Evolutionary conservation across 2,888 invertebrate species (phyloP).

Genomic region (Nephrotoma appendiculata): DNA sequence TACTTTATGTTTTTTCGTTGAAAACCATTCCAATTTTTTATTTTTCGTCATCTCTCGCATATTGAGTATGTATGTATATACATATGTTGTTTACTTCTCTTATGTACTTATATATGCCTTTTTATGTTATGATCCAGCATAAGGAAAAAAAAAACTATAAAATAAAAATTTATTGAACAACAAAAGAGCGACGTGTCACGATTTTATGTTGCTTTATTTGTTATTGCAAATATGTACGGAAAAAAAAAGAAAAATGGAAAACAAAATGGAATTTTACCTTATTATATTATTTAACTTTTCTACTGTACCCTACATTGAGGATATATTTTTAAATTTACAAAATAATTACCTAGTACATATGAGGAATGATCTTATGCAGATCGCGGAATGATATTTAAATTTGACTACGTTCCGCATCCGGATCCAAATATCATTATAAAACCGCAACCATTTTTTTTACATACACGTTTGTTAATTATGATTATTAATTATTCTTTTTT

Average conservation of each 20-base stretch:
- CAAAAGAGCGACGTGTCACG: slow-evolving; percentile 6
- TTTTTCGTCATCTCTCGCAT: background rate
- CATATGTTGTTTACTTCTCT: background rate
- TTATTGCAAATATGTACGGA: background rate
- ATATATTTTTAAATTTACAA: background rate
- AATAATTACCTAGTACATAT: background rate
- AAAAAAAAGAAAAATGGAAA: background rate
- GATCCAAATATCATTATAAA: background rate
- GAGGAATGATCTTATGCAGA: background rate
- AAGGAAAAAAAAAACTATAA: background rate
- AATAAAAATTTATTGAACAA: slow-evolving; percentile 3
- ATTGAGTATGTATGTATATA: background rate
- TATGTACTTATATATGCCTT: background rate
- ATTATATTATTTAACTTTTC: background rate
- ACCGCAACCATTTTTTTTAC: background rate
- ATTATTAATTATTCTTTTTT: background rate
- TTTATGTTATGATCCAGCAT: background rate
- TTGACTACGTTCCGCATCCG: background rate
- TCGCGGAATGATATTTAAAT: background rate
- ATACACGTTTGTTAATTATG: background rate
- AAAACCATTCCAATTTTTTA: background rate
- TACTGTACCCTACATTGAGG: background rate
- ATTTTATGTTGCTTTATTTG: slow-evolving; percentile 3
- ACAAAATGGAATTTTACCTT: background rate
- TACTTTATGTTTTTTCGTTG: slow-evolving; percentile 1